Conservation (phyloP, 2,888 invertebrate genomes). For the Ctena decussata region DNA sequence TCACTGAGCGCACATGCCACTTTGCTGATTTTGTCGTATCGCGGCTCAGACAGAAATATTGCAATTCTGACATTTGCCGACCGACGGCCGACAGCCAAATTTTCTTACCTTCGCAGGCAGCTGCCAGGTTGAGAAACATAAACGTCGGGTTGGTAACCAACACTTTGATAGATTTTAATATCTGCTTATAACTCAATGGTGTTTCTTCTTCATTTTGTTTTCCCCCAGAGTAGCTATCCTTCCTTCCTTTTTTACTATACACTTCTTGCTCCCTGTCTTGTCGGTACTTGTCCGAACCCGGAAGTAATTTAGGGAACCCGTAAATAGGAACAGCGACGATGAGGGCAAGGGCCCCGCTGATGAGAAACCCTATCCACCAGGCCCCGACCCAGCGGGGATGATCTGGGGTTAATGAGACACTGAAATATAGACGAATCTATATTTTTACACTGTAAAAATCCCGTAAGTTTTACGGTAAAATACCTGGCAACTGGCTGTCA, state of each 20-base stretch:
- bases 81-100: too few relatives aligned
- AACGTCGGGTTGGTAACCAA: conserved; percentile 85
- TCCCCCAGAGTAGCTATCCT: not conserved
- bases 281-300: conserved; percentile 83
- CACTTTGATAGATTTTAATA: conserved; percentile 78
- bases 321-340: conserved; percentile 95
- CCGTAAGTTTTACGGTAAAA: too few relatives aligned
- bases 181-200: conserved; percentile 69
- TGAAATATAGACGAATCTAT: too few relatives aligned
- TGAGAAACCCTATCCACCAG: conserved; percentile 96
- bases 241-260: conserved; percentile 64
- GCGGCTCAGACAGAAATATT: too few relatives aligned
- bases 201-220: conserved; percentile 14
- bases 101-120: conserved; percentile 88
- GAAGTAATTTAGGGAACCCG: conserved; percentile 87
- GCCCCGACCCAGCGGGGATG: conserved; percentile 94
- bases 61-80: too few relatives aligned
- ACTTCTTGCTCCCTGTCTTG: conserved; percentile 81
- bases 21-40: too few relatives aligned
- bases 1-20: too few relatives aligned
- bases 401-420: conserved; percentile 71
- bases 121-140: conserved; percentile 85
- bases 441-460: too few relatives aligned
- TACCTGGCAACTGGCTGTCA: too few relatives aligned
- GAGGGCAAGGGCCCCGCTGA: conserved; percentile 94